A percentile compares a stretch with the other conserved stretches of the same genome.
phyloP scores from a whole-genome alignment of 2,888 invertebrate species.

The Danaus chrysippus region DNA sequence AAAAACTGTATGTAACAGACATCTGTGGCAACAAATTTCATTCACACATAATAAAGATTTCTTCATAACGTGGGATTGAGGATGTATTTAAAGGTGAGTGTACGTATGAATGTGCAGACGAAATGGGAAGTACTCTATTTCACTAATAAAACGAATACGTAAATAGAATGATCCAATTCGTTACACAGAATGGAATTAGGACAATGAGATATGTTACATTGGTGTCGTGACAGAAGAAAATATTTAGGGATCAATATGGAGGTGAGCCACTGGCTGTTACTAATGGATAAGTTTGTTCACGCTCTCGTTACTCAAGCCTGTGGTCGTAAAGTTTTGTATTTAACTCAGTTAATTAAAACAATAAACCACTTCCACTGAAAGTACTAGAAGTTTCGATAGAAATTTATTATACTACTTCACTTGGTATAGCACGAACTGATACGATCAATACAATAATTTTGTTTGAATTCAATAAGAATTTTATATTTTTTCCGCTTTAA shows the following conservation, averaged over 20 bases:
- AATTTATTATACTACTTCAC: too few relatives aligned
- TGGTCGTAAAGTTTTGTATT: too few relatives aligned
- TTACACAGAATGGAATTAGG: constrained; percentile 8
- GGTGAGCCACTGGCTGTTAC: too few relatives aligned
- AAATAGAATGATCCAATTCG: constrained; percentile 28
- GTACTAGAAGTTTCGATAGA: too few relatives aligned
- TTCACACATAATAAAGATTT: constrained; percentile 21
- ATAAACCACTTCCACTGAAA: too few relatives aligned
- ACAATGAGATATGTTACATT: not conserved
- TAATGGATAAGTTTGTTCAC: too few relatives aligned
- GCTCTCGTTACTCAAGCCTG: too few relatives aligned
- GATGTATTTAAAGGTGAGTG: constrained; percentile 29
- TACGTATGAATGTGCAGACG: constrained; percentile 26
- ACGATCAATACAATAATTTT: too few relatives aligned
- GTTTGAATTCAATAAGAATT: too few relatives aligned
- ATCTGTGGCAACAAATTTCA: constrained; percentile 5
- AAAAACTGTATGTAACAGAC: not conserved
- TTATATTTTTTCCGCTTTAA: not conserved
- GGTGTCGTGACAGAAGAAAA: not conserved
- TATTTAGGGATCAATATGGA: not conserved
- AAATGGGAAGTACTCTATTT: constrained; percentile 38
- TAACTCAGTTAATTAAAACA: too few relatives aligned
- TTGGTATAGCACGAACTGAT: too few relatives aligned
- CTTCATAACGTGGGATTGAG: constrained; percentile 26
- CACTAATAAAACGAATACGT: constrained; percentile 32